Evolutionary conservation across 2,113 vertebrate species (phyloP), one percentile per base, ranked within the genome.

Genomic region (Nyctibius bracteatus): DNA sequence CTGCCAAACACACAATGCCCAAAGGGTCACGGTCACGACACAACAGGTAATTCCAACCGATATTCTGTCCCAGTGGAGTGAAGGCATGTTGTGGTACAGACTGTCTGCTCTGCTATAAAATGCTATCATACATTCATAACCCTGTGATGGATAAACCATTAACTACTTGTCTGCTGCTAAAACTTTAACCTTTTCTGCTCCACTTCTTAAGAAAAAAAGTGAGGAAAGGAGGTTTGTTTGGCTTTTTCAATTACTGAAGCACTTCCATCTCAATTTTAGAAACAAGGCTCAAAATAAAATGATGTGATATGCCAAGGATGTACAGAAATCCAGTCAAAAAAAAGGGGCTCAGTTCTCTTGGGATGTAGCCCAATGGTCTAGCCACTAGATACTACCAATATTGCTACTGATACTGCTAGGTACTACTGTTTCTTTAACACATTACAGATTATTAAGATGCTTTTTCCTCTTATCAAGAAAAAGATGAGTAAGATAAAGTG

Each of bases 1-100:
- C 44, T 88, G 93, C 96, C 97, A 98, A 81, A 96, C 73, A 35
- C 75, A 71, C 33, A 98, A 55, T 0, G 6, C 85, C 28, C 78
- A 73, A 79, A 96, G 19, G 10, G 43, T 5, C 14, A 41, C 4
- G 0, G 86, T 96, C 83, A 96, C 67, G 37, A 80, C 30, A 19
- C 62, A 90, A 30, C 57, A 96, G 23, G 55, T 85, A 37, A 71
- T 8, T 33, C 68, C 95, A 81, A 88, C 70, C 75, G 96, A 44
- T 31, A 54, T 31, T 61, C 71, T 49, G 35, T 86, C 35, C 63
- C 62, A 55, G 2, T 19, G 35, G 19, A 79, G 35, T 41, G 73
- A 86, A 96, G 88, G 28, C 92, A 93, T 97, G 65, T 59, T 68
- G 72, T 39, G 12, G 27, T 59, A 11, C 37, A 72, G 20, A 28